Evolutionary conservation across 1,140 invertebrate genomes (phyloP), one percentile per base, ranked within the genome.

Genomic region (Drosophila asahinai): DNA sequence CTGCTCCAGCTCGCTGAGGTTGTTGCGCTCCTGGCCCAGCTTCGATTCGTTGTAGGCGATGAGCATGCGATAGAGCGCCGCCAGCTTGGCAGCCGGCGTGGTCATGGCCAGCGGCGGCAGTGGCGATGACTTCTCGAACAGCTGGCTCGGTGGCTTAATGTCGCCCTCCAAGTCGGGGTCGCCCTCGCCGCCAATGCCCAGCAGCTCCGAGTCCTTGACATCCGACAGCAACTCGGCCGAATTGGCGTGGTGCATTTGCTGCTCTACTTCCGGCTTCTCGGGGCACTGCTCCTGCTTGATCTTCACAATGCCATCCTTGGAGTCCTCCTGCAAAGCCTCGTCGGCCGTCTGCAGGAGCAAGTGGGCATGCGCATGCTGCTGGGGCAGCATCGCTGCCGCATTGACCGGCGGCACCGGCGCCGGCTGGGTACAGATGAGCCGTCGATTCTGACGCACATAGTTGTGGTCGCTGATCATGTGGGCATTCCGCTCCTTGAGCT

Each of bases 1-100:
- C 45, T 91, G 80, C 40, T 92, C 91, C 52, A 91, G 51, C 19
- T 92, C 91, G 52, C 64, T 86, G 12, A 92, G 76, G 15, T 80
- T 91, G 42, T 90, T 92, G 43, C 77, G 84, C 27, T 90, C 89
- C 65, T 92, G 91, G 3, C 91, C 92, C 25, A 92, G 60, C 19
- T 91, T 92, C 4, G 91, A 92, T 36, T 92, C 86, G 45, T 92
- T 92, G 63, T 87, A 92, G 45, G 82, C 68, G 38, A 92, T 92
- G 0, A 92, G 71, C 91, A 92, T 92, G 38, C 91, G 87, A 61
- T 92, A 92, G 2, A 92, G 65, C 1, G 91, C 86, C 5, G 87
- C 89, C 58, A 92, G 40, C 40, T 92, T 92, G 45, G 89, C 86
- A 30, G 91, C 81, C 1, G 91, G 81, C n/a, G 84, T 89, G 0